Evolutionary conservation across 1,140 invertebrate genomes (phyloP).

Genomic region (Panagrolaimus sp.): DNA sequence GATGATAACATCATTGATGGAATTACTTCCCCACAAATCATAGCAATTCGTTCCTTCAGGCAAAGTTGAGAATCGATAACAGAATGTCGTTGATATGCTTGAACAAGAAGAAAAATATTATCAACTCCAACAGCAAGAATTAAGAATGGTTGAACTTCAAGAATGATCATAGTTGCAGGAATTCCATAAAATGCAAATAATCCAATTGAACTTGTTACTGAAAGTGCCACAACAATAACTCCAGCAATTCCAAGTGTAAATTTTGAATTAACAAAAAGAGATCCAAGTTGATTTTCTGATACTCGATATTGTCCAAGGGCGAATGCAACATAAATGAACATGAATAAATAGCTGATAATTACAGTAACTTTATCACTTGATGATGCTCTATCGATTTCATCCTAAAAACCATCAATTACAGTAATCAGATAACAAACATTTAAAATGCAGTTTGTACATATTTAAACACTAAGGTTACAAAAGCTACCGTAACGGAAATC

Average conservation of each 20-base stretch:
- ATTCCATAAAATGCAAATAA: constrained; percentile 75
- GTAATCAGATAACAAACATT: no score
- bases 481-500: no score
- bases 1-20: constrained; percentile 82
- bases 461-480: no score
- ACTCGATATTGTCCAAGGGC: constrained; percentile 78
- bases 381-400: constrained; percentile 86
- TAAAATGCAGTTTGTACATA: no score
- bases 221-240: constrained; percentile 75
- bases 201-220: constrained; percentile 73
- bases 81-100: constrained; percentile 61
- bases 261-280: constrained; percentile 73
- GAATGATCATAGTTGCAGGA: constrained; percentile 76
- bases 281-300: constrained; percentile 65
- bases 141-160: constrained; percentile 89
- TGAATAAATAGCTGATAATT: constrained; percentile 86
- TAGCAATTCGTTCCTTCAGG: constrained; percentile 74
- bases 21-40: constrained; percentile 73
- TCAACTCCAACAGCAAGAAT: constrained; percentile 86
- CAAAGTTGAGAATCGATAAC: constrained; percentile 65
- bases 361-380: constrained; percentile 85
- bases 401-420: constrained; percentile 60
- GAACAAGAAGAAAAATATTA: constrained; percentile 89
- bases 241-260: constrained; percentile 75
- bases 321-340: constrained; percentile 93